Conservation (phyloP, 1,140 invertebrate species). For the Scaptomyza hsui region DNA sequence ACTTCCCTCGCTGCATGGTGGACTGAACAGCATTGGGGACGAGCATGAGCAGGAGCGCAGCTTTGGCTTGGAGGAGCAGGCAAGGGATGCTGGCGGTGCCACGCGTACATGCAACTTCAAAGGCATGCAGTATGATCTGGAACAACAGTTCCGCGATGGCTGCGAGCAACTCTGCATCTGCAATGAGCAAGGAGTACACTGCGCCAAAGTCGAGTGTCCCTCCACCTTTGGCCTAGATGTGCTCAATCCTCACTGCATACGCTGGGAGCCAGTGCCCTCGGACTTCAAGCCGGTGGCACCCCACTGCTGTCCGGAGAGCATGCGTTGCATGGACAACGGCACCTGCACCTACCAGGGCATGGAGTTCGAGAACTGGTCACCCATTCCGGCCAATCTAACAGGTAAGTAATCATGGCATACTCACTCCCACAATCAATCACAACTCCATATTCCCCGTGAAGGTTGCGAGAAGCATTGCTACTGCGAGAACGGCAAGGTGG, state of each 20-base stretch:
- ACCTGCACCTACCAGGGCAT: constrained; percentile 89
- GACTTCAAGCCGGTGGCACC: constrained; percentile 90
- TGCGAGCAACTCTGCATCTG: constrained; percentile 90
- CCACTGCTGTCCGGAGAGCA: constrained; percentile 91
- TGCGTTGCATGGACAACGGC: constrained; percentile 91
- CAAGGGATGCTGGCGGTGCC: constrained; percentile 59
- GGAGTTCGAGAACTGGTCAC: constrained; percentile 88
- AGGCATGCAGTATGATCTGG: constrained; percentile 64
- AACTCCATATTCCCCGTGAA: constrained; percentile 65
- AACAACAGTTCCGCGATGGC: constrained; percentile 91
- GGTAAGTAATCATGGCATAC: constrained; percentile 49
- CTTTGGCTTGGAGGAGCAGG: constrained; percentile 63
- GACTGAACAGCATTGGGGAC: constrained; percentile 56
- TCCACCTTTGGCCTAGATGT: constrained; percentile 92
- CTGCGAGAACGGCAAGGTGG: constrained; percentile 93
- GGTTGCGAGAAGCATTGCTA: constrained; percentile 94
- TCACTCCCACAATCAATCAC: not conserved
- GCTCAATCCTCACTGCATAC: constrained; percentile 91
- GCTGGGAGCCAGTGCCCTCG: constrained; percentile 92
- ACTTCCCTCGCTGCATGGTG: constrained; percentile 35
- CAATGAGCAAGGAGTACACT: constrained; percentile 87
- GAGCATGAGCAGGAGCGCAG: constrained; percentile 52
- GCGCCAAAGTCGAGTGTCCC: constrained; percentile 92
- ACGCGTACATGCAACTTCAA: constrained; percentile 64
- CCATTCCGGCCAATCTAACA: constrained; percentile 87